Evolutionary conservation across 2,113 vertebrate genomes (phyloP), one percentile per base, ranked within the genome.

Genomic region (Hemichromis elongatus): DNA sequence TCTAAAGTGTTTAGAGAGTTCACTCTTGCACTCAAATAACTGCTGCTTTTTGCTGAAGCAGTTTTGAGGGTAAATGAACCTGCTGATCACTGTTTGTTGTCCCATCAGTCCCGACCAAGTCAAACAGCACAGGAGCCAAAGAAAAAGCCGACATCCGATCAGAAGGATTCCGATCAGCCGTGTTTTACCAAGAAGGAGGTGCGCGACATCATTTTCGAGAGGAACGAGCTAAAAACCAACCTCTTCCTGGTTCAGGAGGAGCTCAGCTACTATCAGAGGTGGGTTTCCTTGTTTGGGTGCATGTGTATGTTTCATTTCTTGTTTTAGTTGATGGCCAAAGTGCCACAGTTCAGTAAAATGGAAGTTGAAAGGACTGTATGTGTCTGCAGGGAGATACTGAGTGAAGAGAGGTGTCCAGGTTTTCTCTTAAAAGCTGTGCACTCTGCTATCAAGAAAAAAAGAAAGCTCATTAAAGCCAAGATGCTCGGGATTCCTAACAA

Each of bases 201-300:
- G 90, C 94, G 98, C 33, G 97, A 99, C 92, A 97, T 99, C 91
- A 93, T 99, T 77, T 97, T 96, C 53, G 99, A 99, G 94, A 94
- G 98, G 80, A 99, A 99, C 0, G 98, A 99, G 91, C 97, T 99
- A 70, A 99, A 98, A 94, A 97, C 98, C 84, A 99, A 98, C 88
- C 96, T 99, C 42, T 99, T 99, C 92, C 85, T 99, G 93, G 96
- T 99, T 88, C 97, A 98, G 95, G 99, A 99, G 92, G 98, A 99
- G 91, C 89, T 99, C 89, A 96, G 94, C 33, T 99, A 98, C 94
- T 99, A 98, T 90, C 97, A 99, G 89, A 96, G 98, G 99, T 99
- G 63, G 92, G 95, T 47, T 13, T 66, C 19, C 10, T 5, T 19
- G 3, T 24, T 7, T 47, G 35, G 10, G 6, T 19, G 3, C 19